phyloP scores from a whole-genome alignment of 2,797 vertebrate genomes.

The Odontamblyopus rebecca region DNA sequence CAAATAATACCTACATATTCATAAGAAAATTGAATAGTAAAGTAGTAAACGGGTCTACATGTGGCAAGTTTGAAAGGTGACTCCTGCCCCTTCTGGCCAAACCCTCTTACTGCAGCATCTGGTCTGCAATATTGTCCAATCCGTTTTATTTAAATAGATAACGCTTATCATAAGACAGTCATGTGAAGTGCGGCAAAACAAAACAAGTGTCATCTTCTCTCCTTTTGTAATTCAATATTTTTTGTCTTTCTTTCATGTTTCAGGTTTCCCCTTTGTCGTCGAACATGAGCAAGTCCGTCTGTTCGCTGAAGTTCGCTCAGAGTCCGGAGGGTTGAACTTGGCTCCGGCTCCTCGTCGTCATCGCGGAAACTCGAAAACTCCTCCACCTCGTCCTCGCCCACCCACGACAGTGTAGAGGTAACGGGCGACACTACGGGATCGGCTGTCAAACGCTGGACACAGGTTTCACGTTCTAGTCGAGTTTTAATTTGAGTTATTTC shows the following conservation, averaged over 20 bases:
- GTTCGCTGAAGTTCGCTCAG: conserved; percentile 96
- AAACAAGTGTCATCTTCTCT: no score
- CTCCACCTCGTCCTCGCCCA: conserved; percentile 85
- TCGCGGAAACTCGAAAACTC: conserved; percentile 84
- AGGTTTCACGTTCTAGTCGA: no score
- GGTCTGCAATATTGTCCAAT: background rate
- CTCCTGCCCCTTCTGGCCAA: conserved; percentile 1
- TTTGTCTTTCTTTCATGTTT: background rate
- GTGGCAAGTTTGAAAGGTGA: background rate
- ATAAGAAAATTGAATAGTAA: no score
- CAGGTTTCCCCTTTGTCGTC: conserved; percentile 89
- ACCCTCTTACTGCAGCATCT: background rate
- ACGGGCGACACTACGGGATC: background rate
- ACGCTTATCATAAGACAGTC: no score
- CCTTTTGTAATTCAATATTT: no score
- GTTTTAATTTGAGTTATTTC: no score
- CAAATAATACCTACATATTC: no score
- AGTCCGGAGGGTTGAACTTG: conserved; percentile 90
- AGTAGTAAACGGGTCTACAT: background rate
- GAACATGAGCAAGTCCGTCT: conserved; percentile 91
- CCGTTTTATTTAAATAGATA: no score
- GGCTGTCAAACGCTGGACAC: no score
- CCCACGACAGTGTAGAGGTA: conserved; percentile 89
- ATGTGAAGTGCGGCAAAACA: no score
- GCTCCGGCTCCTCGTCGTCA: conserved; percentile 59